These are phyloP conservation scores for Oreocharis arfaki DNA, from an alignment of 2,113 vertebrate species.

Conservation along the genomic window DNA sequence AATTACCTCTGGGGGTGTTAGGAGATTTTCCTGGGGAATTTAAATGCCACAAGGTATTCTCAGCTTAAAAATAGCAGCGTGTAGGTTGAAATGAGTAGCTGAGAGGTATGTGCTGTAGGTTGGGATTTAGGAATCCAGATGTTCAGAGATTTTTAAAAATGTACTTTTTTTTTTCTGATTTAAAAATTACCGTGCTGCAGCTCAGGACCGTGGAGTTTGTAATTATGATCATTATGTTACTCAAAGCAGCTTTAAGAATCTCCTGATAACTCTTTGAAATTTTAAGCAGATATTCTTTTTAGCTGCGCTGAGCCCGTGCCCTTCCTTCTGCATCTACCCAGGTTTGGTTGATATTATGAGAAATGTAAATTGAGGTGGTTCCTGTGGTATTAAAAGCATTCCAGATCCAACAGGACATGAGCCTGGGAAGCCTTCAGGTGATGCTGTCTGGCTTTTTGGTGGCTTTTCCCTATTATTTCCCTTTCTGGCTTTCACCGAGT, in stretches of 20 bases:
- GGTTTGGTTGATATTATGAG: neutral
- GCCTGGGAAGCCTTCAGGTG: neutral
- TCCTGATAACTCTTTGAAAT: neutral
- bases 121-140: slow-evolving; percentile 50
- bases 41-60: slow-evolving; percentile 61
- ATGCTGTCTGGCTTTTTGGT: neutral
- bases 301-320: neutral
- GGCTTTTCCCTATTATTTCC: neutral
- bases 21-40: slow-evolving; percentile 45
- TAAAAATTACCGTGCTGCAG: slow-evolving; percentile 3
- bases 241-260: neutral
- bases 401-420: neutral
- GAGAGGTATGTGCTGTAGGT: slow-evolving; percentile 32
- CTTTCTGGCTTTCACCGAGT: neutral
- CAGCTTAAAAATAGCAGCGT: slow-evolving; percentile 51
- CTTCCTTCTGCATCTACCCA: neutral
- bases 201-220: neutral
- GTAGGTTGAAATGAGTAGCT: slow-evolving; percentile 57
- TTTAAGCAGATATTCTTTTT: neutral
- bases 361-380: neutral
- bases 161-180: slow-evolving; percentile 38
- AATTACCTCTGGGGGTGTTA: slow-evolving; percentile 40
- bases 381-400: neutral
- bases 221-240: neutral
- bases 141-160: slow-evolving; percentile 21